Percentiles rank a stretch among this genome's conserved stretches.
These are phyloP conservation scores for Glaucopsyche alexis DNA, from an alignment of 2,888 invertebrate species.

Conservation along the genomic window DNA sequence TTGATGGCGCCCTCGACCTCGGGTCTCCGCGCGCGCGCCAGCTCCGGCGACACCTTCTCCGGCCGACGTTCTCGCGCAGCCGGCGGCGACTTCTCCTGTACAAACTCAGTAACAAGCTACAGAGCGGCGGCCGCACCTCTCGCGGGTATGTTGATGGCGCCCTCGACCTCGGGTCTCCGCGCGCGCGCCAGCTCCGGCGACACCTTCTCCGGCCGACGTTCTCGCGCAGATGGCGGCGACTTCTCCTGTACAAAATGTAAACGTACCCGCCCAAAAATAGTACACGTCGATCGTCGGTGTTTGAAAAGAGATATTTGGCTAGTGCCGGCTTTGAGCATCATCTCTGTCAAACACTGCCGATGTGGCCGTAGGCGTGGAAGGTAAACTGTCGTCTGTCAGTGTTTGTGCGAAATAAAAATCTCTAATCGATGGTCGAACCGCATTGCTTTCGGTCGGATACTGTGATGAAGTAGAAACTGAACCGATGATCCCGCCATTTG, in stretches of 20 bases:
- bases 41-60: slow-evolving; percentile 53
- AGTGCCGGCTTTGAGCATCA: too few species aligned
- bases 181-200: slow-evolving; percentile 48
- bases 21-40: slow-evolving; percentile 35
- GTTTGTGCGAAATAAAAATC: too few species aligned
- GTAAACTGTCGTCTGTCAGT: too few species aligned
- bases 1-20: slow-evolving; percentile 46
- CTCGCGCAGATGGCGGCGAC: slow-evolving; percentile 50
- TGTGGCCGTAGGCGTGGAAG: too few species aligned
- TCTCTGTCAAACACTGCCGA: too few species aligned
- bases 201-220: slow-evolving; percentile 46
- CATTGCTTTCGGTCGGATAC: too few species aligned
- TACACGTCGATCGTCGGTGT: too few species aligned
- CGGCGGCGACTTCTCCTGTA: slow-evolving; percentile 59
- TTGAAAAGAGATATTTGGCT: too few species aligned
- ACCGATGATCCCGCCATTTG: too few species aligned
- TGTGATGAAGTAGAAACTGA: too few species aligned
- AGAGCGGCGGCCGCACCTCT: slow-evolving; percentile 42
- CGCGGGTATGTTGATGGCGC: slow-evolving; percentile 42
- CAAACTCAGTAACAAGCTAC: not conserved
- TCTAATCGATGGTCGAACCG: too few species aligned
- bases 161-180: slow-evolving; percentile 42
- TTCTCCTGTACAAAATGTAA: slow-evolving; percentile 52
- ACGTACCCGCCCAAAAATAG: not conserved
- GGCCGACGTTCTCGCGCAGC: slow-evolving; percentile 47